Percentiles rank a stretch among this genome's conserved stretches.
phyloP scores from a whole-genome alignment of 2,888 invertebrate genomes.

The Drymonia ruficornis region DNA sequence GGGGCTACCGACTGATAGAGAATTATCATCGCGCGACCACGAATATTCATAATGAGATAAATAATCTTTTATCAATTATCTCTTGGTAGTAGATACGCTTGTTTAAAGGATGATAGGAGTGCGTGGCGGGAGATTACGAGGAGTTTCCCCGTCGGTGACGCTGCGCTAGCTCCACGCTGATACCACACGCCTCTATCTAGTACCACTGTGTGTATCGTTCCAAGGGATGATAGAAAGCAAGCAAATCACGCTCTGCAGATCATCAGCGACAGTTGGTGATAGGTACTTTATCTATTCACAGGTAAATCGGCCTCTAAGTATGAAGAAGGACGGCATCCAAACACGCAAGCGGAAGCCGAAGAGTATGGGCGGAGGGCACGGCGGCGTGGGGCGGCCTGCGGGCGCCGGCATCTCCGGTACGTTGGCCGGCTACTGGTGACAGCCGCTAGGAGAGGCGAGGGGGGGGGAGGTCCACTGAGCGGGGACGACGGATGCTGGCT shows the following conservation, averaged over 20 bases:
- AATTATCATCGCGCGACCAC: conserved; percentile 79
- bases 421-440: conserved; percentile 45
- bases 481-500: not conserved
- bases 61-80: conserved; percentile 85
- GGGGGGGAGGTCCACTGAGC: conserved; percentile 3
- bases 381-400: conserved; percentile 54
- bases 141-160: conserved; percentile 64
- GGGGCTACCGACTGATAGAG: conserved; percentile 84
- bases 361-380: conserved; percentile 78
- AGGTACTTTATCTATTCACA: conserved; percentile 66
- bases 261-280: conserved; percentile 9
- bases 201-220: too few species aligned
- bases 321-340: conserved; percentile 99
- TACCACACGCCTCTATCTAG: too few species aligned
- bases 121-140: conserved; percentile 71
- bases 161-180: conserved; percentile 8
- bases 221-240: too few species aligned
- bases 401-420: conserved; percentile 65
- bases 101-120: conserved; percentile 82
- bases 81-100: conserved; percentile 78
- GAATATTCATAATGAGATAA: conserved; percentile 85
- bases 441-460: conserved; percentile 15
- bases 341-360: conserved; percentile 97
- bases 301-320: conserved; percentile 97
- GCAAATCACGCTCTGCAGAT: conserved; percentile 12